A percentile compares a stretch with the other conserved stretches of the same genome.
phyloP scores from a whole-genome alignment of 2,113 vertebrate species.

The Urocolius indicus region DNA sequence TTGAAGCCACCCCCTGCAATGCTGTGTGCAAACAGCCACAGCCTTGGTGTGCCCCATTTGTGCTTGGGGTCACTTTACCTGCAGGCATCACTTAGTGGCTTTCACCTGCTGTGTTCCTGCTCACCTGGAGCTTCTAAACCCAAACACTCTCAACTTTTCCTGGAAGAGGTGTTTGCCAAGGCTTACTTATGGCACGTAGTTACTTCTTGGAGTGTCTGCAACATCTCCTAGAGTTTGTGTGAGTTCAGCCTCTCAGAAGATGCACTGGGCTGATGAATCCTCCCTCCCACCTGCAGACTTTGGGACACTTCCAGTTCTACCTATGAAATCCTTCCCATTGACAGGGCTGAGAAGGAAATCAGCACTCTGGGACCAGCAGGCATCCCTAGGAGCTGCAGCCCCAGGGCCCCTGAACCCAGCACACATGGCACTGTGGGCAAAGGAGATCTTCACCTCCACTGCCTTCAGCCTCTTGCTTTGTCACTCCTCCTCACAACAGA shows the following conservation, averaged over 20 bases:
- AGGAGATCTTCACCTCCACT: neutral
- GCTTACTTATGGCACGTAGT: neutral
- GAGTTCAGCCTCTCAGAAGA: neutral
- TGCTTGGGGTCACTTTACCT: neutral
- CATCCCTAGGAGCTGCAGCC: neutral
- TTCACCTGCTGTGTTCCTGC: neutral
- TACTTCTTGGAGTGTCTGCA: neutral
- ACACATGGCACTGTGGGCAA: fast-evolving
- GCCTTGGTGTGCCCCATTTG: neutral
- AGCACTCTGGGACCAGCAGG: neutral
- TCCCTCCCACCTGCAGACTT: neutral
- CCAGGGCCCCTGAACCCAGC: neutral
- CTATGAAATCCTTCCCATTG: neutral
- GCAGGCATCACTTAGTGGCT: neutral
- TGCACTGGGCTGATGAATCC: neutral
- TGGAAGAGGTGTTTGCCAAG: neutral
- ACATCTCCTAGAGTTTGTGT: neutral
- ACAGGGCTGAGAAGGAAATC: neutral
- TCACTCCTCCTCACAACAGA: neutral
- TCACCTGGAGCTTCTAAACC: neutral
- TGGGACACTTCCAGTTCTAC: neutral
- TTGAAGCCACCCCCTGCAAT: neutral
- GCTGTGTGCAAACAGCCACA: neutral
- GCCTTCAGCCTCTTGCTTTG: neutral
- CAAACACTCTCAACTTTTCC: neutral